Evolutionary conservation across 2,888 invertebrate genomes (phyloP).

Genomic region (Stenodera caucasica): DNA sequence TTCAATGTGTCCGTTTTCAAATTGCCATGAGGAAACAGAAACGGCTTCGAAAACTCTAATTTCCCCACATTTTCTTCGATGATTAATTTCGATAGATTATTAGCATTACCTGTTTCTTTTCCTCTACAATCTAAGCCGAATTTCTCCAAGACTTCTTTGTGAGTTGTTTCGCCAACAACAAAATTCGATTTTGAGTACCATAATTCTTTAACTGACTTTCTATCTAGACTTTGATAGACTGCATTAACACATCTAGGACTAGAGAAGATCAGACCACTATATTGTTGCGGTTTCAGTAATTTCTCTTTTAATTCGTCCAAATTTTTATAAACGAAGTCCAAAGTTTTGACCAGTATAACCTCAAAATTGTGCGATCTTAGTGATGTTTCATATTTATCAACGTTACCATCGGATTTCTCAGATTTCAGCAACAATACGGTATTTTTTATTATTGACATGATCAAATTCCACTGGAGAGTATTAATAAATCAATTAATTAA

Average conservation of each 20-base stretch:
- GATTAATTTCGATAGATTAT: conserved; percentile 58
- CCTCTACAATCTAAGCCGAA: conserved; percentile 58
- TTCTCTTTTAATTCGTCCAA: conserved; percentile 54
- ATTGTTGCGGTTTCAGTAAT: conserved; percentile 55
- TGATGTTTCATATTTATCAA: conserved; percentile 56
- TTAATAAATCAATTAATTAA: neutral
- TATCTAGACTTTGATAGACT: conserved; percentile 52
- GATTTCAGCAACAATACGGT: conserved; percentile 50
- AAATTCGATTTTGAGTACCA: conserved; percentile 44
- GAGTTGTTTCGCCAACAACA: conserved; percentile 60
- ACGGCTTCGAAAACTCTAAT: conserved; percentile 49
- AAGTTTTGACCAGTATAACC: conserved; percentile 57
- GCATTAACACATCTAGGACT: conserved; percentile 62
- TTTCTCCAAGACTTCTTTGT: conserved; percentile 54
- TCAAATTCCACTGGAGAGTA: neutral
- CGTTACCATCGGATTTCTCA: conserved; percentile 40
- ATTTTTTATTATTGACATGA: conserved; percentile 37
- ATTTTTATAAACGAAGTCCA: conserved; percentile 59
- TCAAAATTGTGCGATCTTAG: conserved; percentile 56
- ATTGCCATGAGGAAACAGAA: conserved; percentile 63
- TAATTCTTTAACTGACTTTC: conserved; percentile 24
- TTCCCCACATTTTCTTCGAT: conserved; percentile 51
- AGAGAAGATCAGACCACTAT: conserved; percentile 60
- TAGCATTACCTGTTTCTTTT: conserved; percentile 60
- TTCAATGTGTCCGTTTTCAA: conserved; percentile 59